These are phyloP conservation scores for Zele albiditarsus DNA, from an alignment of 2,888 invertebrate genomes.

Conservation along the genomic window DNA sequence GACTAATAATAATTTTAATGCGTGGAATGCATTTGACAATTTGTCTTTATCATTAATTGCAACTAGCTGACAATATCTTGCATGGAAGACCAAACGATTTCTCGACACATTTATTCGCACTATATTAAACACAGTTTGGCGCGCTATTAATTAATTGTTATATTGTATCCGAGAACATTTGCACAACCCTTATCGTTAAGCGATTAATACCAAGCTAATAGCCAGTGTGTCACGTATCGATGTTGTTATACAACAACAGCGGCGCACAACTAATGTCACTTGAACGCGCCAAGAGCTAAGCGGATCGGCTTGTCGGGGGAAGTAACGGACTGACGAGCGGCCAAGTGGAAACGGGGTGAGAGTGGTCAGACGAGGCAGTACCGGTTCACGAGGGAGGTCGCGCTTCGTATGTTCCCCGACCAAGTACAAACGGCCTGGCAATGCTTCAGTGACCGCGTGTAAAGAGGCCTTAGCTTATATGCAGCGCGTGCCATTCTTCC, in stretches of 20 bases:
- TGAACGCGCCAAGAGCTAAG: conserved; percentile 8
- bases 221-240: neutral
- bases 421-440: conserved; percentile 47
- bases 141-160: neutral
- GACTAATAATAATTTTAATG: no score
- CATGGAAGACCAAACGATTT: neutral
- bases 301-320: conserved; percentile 9
- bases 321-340: conserved; percentile 29
- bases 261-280: conserved; percentile 27
- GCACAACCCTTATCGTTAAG: conserved; percentile 6
- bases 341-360: conserved; percentile 24
- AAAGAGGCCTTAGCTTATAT: conserved; percentile 52
- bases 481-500: conserved; percentile 55
- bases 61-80: neutral
- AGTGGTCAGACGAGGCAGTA: conserved; percentile 38
- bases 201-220: conserved; percentile 10
- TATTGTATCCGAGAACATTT: neutral
- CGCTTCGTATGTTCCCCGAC: conserved; percentile 48
- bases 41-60: neutral
- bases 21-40: no score
- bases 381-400: conserved; percentile 40
- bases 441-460: conserved; percentile 45
- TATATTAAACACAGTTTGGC: neutral
- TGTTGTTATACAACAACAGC: conserved; percentile 21
- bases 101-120: neutral